Percentiles rank a stretch among this genome's conserved stretches.
Evolutionary conservation across 92 coral and sea anemone genomes (phyloP).

Genomic region (Epizoanthus stellaris): DNA sequence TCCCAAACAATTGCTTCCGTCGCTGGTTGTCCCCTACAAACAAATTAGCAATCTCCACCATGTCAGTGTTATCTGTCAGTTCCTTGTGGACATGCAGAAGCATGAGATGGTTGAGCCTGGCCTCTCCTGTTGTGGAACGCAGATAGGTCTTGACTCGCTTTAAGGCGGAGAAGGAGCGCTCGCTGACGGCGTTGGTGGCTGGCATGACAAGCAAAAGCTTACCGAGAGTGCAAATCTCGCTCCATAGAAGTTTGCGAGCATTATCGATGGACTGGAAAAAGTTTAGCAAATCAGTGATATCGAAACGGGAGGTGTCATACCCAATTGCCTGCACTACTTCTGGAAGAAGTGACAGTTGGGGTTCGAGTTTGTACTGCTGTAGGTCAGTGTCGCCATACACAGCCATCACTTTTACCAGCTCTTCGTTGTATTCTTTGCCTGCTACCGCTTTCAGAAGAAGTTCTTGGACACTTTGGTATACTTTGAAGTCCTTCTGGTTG

Average conservation of each 20-base stretch:
- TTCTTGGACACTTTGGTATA: conserved; percentile 49
- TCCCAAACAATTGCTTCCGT: conserved; percentile 51
- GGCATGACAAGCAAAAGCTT: conserved; percentile 56
- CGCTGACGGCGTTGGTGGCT: conserved; percentile 62
- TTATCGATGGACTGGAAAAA: conserved; percentile 25
- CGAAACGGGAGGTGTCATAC: conserved; percentile 52
- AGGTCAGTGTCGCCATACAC: conserved; percentile 49
- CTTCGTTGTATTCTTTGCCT: conserved; percentile 56
- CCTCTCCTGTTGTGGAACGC: conserved; percentile 55
- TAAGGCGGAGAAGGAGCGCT: conserved; percentile 65
- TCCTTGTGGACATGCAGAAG: conserved; percentile 62
- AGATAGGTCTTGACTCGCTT: conserved; percentile 50
- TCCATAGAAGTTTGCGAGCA: conserved; percentile 51
- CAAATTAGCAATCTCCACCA: conserved; percentile 54
- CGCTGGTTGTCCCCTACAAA: conserved; percentile 58
- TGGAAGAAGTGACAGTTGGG: conserved; percentile 61
- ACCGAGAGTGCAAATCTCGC: conserved; percentile 48
- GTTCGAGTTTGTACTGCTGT: conserved; percentile 52
- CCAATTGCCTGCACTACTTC: conserved; percentile 61
- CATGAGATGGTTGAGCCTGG: conserved; percentile 31
- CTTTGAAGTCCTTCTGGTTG: conserved; percentile 57
- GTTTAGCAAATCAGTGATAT: conserved; percentile 51
- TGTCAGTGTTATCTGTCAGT: conserved; percentile 44
- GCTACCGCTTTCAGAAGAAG: conserved; percentile 57
- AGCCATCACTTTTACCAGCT: conserved; percentile 51